These are phyloP conservation scores for Myanophis thanlyinensis DNA, from an alignment of 2,113 vertebrate genomes.

Conservation along the genomic window DNA sequence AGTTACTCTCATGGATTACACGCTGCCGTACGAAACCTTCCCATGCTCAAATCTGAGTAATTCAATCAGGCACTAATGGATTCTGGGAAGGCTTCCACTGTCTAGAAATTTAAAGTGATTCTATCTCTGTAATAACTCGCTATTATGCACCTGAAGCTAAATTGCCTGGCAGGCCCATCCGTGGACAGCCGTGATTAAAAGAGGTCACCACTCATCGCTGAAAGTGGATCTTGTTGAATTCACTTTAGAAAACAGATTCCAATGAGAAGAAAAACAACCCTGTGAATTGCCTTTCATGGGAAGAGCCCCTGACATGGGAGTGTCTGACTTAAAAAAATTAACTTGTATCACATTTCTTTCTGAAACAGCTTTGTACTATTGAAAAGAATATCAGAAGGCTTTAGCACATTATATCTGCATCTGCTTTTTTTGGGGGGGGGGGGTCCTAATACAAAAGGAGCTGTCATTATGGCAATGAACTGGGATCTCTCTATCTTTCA, in stretches of 20 bases:
- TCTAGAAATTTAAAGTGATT: conserved; percentile 73
- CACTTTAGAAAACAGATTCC: conserved; percentile 55
- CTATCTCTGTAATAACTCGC: conserved; percentile 69
- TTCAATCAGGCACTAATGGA: conserved; percentile 77
- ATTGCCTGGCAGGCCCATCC: conserved; percentile 66
- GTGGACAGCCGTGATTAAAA: conserved; percentile 71
- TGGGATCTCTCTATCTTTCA: not conserved
- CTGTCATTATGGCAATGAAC: rapidly evolving
- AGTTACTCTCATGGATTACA: conserved; percentile 75
- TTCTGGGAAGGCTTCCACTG: conserved; percentile 73
- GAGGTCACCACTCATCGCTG: conserved; percentile 67
- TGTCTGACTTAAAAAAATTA: conserved; percentile 14
- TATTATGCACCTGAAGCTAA: conserved; percentile 71
- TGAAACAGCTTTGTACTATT: conserved; percentile 31
- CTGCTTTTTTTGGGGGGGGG: not conserved
- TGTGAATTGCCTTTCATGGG: conserved; percentile 36
- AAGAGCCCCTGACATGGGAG: conserved; percentile 44
- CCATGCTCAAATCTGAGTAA: conserved; percentile 74
- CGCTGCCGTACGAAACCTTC: conserved; percentile 76
- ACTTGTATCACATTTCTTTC: conserved; percentile 39
- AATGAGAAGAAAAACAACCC: conserved; percentile 18
- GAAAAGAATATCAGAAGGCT: conserved; percentile 19
- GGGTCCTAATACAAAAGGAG: not conserved
- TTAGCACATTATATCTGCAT: conserved; percentile 30
- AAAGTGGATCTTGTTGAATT: conserved; percentile 55